These are phyloP conservation scores for Hemicordylus capensis DNA, from an alignment of 2,113 vertebrate genomes.

Conservation along the genomic window DNA sequence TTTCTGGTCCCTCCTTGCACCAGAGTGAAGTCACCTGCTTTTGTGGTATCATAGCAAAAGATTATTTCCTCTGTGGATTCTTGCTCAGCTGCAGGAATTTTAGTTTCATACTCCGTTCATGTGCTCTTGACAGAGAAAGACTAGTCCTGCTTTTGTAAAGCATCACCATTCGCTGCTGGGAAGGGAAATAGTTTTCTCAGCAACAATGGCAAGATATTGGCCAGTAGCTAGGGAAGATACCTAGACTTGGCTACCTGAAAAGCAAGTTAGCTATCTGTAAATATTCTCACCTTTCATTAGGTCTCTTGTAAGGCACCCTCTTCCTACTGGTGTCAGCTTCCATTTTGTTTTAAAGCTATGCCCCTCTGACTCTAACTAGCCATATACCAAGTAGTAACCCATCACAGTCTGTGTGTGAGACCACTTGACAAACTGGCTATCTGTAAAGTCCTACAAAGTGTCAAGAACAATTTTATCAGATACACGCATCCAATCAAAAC, in stretches of 20 bases:
- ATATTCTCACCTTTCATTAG: not conserved
- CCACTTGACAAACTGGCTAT: not conserved
- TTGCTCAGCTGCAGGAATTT: not conserved
- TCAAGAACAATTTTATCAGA: not conserved
- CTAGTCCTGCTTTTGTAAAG: not conserved
- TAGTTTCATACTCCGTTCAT: not conserved
- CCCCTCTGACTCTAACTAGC: not conserved
- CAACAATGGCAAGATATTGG: not conserved
- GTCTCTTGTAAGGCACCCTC: not conserved
- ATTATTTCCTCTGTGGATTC: not conserved
- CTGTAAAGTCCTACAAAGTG: not conserved
- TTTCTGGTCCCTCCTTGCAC: not conserved
- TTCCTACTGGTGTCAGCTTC: not conserved
- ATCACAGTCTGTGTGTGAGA: no score
- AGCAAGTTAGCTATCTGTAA: not conserved
- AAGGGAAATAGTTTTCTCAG: not conserved
- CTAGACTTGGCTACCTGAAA: not conserved
- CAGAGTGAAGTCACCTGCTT: constrained; percentile 7
- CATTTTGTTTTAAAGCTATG: not conserved
- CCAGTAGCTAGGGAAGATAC: not conserved
- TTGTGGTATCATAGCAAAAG: constrained; percentile 2
- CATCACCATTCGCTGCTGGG: constrained; percentile 1
- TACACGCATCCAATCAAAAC: not conserved
- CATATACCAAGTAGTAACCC: not conserved
- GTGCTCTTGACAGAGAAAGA: not conserved